Conservation (phyloP, 2,888 invertebrate genomes). For the Ectemnius lituratus region DNA sequence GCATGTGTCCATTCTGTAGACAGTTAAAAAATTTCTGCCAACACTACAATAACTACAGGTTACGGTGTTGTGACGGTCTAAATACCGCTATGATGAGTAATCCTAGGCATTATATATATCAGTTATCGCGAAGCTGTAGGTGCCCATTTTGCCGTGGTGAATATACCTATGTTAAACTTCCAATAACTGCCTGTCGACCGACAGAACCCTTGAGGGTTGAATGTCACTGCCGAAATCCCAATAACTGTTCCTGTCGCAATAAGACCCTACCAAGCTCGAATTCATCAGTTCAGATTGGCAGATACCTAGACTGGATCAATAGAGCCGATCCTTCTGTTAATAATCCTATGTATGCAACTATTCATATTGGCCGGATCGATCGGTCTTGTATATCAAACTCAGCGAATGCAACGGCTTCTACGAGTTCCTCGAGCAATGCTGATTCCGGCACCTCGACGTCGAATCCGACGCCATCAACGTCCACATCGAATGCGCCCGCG, state of each 20-base stretch:
- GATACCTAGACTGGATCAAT: conserved; percentile 64
- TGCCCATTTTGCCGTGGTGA: conserved; percentile 72
- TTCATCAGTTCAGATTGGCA: conserved; percentile 69
- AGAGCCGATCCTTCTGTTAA: conserved; percentile 67
- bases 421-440: conserved; percentile 48
- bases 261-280: conserved; percentile 67
- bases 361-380: conserved; percentile 70
- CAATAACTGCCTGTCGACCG: conserved; percentile 61
- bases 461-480: conserved; percentile 37
- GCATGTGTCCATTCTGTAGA: conserved; percentile 69
- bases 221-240: conserved; percentile 67
- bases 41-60: conserved; percentile 68
- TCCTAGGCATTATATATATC: conserved; percentile 72
- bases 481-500: conserved; percentile 57
- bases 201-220: conserved; percentile 64
- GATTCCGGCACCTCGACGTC: conserved; percentile 76
- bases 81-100: conserved; percentile 50
- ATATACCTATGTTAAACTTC: conserved; percentile 66
- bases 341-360: conserved; percentile 72
- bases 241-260: conserved; percentile 65
- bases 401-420: conserved; percentile 45
- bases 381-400: conserved; percentile 61
- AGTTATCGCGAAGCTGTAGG: conserved; percentile 69
- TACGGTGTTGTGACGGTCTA: conserved; percentile 63
- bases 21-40: conserved; percentile 68